Base-by-base conservation (phyloP, 2,888 invertebrate species). In the Unio delphinus region DNA sequence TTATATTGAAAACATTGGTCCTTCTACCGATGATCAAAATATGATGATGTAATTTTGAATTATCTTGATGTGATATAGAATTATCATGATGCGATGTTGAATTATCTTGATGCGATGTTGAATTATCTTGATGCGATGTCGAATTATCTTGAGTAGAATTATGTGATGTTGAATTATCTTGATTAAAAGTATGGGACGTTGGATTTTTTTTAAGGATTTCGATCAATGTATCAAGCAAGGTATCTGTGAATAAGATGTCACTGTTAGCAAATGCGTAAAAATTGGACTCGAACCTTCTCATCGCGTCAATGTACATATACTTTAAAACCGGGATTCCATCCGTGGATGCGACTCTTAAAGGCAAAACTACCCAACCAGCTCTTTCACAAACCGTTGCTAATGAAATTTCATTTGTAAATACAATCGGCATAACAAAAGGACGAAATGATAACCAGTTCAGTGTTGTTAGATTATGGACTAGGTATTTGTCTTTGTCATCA, bases 221-320 rank as follows among this genome's bases (percentile, higher is more conserved):
- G 8, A 70, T 55, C 45, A 85, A 64, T 4, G 82, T 84, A 28
- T 74, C 71, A 23, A 82, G 55, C 5, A 85, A 63, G 1, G 68
- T 70, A 26, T 79, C 74, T 34, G 82, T 84, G 66, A 82, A 86
- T 18, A 87, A 69, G 23, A 86, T 83, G 73, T 87, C 87, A 17
- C 84, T 83, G 66, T 87, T 87, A 20, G 80, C 74, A 63, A 78
- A 86, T 17, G 80, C 84, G 68, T 85, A 86, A 70, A 83, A 83
- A 15, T 73, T 69, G 15, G 83, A 78, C 54, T 80, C 80, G 65
- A 78, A 81, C 4, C 70, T 72, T 8, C 69, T 64, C 74, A 80
- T 80, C 11, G 77, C 82, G 56, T 85, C 80, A 34, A 73, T 64
- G 61, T 80, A 87, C 87, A 87, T 86, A 60, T 82, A 74, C 66